Evolutionary conservation across 2,113 vertebrate genomes (phyloP).

Genomic region (Aleadryas rufinucha): DNA sequence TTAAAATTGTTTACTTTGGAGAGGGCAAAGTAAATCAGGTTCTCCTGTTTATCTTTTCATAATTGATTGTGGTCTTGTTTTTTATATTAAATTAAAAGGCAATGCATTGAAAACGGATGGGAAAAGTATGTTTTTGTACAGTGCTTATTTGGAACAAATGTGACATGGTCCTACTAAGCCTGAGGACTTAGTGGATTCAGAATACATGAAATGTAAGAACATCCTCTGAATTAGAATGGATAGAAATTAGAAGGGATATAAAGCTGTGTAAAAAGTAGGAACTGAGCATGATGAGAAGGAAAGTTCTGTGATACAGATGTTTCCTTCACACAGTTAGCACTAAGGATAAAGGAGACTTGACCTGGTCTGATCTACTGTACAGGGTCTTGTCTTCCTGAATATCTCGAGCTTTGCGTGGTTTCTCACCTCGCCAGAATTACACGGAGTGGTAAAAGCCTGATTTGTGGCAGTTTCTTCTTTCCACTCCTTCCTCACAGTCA

Average conservation of each 20-base stretch:
- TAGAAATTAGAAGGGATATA: not conserved
- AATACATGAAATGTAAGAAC: not conserved
- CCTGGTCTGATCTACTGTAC: not conserved
- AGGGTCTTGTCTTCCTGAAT: not conserved
- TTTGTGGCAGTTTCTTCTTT: not conserved
- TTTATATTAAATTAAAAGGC: not conserved
- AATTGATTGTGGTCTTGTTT: not conserved
- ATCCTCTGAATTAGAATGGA: not conserved
- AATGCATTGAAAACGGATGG: not conserved
- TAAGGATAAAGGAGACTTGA: not conserved
- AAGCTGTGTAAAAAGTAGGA: not conserved
- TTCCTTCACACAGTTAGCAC: not conserved
- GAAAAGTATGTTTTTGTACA: not conserved
- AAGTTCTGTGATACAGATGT: not conserved
- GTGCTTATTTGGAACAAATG: not conserved
- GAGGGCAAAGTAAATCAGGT: not conserved
- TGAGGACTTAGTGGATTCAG: not conserved
- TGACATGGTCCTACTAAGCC: not conserved
- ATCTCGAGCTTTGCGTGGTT: not conserved
- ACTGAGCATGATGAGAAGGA: not conserved
- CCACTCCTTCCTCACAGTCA: not conserved
- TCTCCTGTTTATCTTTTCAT: not conserved
- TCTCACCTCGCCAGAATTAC: not conserved
- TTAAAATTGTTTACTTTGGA: not conserved
- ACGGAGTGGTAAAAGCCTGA: not conserved